phyloP scores from a whole-genome alignment of 2,797 vertebrate genomes.

The Mus spretus region DNA sequence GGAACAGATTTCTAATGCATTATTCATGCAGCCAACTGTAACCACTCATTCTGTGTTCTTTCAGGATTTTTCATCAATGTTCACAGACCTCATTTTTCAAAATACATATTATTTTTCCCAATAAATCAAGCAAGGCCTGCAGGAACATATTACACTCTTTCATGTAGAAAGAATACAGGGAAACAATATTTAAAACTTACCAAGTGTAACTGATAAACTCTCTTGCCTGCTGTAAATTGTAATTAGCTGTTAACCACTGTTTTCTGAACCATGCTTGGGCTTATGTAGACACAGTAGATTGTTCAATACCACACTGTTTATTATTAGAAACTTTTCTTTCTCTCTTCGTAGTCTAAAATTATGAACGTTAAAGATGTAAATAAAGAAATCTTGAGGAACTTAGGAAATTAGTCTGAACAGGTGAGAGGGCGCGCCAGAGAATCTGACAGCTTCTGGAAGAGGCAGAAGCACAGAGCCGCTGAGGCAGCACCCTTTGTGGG shows the following conservation, averaged over 20 bases:
- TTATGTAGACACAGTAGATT: not conserved
- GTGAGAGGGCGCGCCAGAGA: too few relatives aligned
- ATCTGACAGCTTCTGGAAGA: too few relatives aligned
- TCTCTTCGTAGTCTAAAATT: not conserved
- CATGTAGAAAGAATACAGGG: conserved; percentile 71
- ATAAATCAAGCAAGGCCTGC: conserved; percentile 72
- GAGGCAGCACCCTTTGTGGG: too few relatives aligned
- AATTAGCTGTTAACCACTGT: conserved; percentile 55
- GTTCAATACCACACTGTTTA: not conserved
- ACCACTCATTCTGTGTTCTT: conserved; percentile 74
- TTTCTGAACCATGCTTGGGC: conserved; percentile 47
- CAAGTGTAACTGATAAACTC: conserved; percentile 76
- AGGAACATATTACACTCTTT: conserved; percentile 60
- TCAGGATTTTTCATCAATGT: conserved; percentile 63
- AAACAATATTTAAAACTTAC: conserved; percentile 78
- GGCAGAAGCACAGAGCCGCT: too few relatives aligned
- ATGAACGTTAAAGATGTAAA: not conserved
- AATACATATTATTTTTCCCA: conserved; percentile 73
- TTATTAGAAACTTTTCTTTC: not conserved
- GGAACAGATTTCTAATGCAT: conserved; percentile 75
- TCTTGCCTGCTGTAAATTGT: conserved; percentile 70
- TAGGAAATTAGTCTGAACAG: too few relatives aligned
- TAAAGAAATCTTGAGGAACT: not conserved
- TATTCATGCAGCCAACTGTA: conserved; percentile 59
- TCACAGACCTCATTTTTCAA: conserved; percentile 76